Conservation (phyloP, 2,113 vertebrate species). For the Oostethus manadensis region DNA sequence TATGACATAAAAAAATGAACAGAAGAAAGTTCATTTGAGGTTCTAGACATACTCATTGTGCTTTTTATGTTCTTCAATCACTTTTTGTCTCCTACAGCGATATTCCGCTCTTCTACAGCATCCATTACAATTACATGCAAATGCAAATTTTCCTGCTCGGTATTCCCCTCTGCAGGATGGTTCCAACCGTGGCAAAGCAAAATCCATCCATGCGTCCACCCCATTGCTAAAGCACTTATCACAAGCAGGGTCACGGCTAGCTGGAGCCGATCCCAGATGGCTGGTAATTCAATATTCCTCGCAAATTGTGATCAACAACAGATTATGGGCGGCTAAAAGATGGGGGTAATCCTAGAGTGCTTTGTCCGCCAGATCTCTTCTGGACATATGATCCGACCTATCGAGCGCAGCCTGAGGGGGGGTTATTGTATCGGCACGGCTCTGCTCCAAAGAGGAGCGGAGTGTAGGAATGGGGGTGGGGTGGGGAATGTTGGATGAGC, state of each 20-base stretch:
- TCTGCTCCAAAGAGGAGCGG: slow-evolving; percentile 4
- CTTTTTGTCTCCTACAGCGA: no score
- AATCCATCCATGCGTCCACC: not conserved
- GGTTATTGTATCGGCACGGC: slow-evolving; percentile 17
- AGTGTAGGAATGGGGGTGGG: not conserved
- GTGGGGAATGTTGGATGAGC: slow-evolving; percentile 18
- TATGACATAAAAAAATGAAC: no score
- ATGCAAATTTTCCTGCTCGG: not conserved
- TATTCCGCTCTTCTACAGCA: no score
- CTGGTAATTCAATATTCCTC: slow-evolving; percentile 4
- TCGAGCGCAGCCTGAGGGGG: slow-evolving; percentile 21
- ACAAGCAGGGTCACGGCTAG: not conserved
- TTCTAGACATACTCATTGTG: no score
- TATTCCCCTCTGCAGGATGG: not conserved
- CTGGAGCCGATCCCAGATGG: not conserved
- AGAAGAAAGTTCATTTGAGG: no score
- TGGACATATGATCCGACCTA: slow-evolving; percentile 47
- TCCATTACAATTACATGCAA: no score
- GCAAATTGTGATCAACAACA: slow-evolving; percentile 19
- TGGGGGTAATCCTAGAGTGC: slow-evolving; percentile 30
- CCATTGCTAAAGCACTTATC: not conserved
- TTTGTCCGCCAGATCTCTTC: slow-evolving; percentile 16
- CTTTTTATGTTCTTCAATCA: no score
- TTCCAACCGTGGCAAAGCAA: not conserved
- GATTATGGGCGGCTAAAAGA: slow-evolving; percentile 4